Evolutionary conservation across 2,797 vertebrate genomes (phyloP).

Genomic region (Xenops minutus): DNA sequence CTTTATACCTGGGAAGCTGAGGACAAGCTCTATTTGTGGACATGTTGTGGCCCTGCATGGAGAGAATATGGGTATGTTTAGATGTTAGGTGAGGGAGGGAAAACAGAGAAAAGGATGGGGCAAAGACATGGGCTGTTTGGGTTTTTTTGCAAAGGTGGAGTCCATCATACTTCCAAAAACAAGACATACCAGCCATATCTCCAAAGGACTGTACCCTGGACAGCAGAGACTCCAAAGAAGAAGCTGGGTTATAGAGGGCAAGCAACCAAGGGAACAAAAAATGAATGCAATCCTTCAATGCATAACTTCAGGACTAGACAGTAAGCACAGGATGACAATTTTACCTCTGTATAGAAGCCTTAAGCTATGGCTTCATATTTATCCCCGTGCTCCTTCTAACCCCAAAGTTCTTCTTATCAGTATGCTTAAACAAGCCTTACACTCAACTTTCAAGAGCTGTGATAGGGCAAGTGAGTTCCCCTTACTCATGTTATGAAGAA

Average conservation of each 20-base stretch:
- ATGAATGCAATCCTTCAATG: neutral
- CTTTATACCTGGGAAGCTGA: neutral
- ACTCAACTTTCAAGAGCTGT: neutral
- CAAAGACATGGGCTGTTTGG: neutral
- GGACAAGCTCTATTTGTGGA: neutral
- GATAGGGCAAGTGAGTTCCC: neutral
- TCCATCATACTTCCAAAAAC: neutral
- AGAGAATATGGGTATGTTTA: neutral
- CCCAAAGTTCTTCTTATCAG: neutral
- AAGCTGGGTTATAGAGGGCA: neutral
- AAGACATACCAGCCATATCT: rapidly evolving
- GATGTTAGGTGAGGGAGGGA: neutral
- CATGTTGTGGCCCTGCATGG: neutral
- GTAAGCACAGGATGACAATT: neutral
- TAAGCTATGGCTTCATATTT: neutral
- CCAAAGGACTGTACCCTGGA: neutral
- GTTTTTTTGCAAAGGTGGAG: neutral
- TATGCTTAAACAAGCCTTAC: neutral
- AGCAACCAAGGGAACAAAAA: neutral
- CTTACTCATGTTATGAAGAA: neutral
- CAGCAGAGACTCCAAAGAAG: neutral
- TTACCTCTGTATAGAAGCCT: neutral
- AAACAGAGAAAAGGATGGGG: neutral
- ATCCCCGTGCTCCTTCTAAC: neutral
- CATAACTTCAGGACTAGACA: neutral